phyloP scores from a whole-genome alignment of 2,888 invertebrate species.

The Bugula neritina region DNA sequence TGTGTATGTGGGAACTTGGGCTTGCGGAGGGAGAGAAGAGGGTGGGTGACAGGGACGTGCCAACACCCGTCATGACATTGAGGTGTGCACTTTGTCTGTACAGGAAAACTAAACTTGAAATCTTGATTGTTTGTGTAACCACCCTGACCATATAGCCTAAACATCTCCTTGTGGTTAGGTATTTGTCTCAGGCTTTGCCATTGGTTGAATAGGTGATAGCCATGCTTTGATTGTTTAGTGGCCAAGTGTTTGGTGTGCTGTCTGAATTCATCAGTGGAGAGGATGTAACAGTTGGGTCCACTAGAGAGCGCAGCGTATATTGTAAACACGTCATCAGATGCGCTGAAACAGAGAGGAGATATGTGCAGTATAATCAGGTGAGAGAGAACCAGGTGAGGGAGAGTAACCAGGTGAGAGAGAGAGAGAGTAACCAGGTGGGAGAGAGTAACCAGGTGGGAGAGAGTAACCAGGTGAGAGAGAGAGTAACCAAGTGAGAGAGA shows the following conservation, averaged over 20 bases:
- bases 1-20: neutral
- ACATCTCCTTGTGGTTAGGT: neutral
- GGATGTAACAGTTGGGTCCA: neutral
- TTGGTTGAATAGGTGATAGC: neutral
- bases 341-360: neutral
- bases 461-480: too few species aligned
- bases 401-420: neutral
- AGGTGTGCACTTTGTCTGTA: neutral
- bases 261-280: neutral
- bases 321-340: slow-evolving; percentile 4
- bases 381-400: neutral
- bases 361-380: neutral
- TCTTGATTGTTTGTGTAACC: neutral
- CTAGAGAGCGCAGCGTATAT: slow-evolving; percentile 11
- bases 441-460: neutral
- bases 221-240: too few species aligned
- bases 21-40: neutral
- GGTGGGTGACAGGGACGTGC: neutral
- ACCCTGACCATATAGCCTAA: neutral
- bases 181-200: neutral
- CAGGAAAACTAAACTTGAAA: neutral
- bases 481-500: neutral
- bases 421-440: neutral
- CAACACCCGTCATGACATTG: neutral
- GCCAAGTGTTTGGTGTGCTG: neutral